phyloP scores from a whole-genome alignment of 2,888 invertebrate genomes.

The Lasioglossum morio region DNA sequence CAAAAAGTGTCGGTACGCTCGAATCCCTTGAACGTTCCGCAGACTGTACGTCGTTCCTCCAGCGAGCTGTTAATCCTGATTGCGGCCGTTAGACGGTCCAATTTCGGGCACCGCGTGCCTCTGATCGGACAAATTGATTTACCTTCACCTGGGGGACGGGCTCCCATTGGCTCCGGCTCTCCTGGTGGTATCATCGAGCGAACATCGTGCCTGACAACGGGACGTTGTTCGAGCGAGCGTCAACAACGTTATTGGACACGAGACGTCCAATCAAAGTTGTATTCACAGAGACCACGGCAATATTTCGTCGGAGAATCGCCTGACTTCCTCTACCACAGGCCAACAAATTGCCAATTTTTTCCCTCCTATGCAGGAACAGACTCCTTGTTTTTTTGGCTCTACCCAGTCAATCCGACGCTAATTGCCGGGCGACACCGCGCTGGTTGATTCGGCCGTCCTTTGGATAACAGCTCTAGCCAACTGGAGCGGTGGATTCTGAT shows the following conservation, averaged over 20 bases:
- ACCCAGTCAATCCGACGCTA: background rate
- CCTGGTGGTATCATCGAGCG: conserved; percentile 37
- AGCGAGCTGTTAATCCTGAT: conserved; percentile 6
- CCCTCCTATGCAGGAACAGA: background rate
- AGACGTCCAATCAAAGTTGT: conserved; percentile 62
- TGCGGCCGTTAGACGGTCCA: conserved; percentile 21
- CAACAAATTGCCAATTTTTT: conserved; percentile 25
- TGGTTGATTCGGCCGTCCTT: background rate
- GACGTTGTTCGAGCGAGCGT: conserved; percentile 36
- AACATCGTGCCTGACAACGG: conserved; percentile 48
- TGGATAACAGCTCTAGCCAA: background rate
- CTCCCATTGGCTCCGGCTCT: conserved; percentile 26
- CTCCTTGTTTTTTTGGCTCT: background rate
- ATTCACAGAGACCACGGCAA: conserved; percentile 43
- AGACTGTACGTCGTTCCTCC: background rate
- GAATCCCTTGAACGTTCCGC: background rate
- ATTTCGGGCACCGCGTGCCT: conserved; percentile 29
- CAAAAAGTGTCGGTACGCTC: background rate
- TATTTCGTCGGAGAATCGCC: background rate
- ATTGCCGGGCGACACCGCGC: background rate
- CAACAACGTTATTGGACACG: conserved; percentile 59
- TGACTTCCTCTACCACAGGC: background rate
- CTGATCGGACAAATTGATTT: conserved; percentile 47
- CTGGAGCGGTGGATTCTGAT: background rate
- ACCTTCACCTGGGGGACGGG: conserved; percentile 34